Evolutionary conservation across 1,140 invertebrate species (phyloP), one percentile per base, ranked within the genome.

Genomic region (Drosophila azteca): DNA sequence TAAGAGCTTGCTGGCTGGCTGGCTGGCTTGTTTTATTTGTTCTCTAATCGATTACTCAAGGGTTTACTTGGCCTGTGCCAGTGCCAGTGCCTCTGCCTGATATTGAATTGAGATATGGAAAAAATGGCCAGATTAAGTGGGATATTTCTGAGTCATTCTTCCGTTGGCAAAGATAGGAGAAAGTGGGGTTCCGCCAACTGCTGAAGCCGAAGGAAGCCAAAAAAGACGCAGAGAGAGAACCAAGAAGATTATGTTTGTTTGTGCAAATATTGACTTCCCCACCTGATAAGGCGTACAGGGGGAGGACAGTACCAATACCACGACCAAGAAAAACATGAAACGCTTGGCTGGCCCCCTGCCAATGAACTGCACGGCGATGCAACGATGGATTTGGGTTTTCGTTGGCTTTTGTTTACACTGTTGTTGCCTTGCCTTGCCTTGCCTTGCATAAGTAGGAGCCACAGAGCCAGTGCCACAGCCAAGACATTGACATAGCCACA

Each of bases 341-440:
- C 71, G 71, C 70, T 65, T 65, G 52, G 70, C 61, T 74, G 61
- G 60, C 71, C 74, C 53, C 17, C 68, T 74, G 71, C 71, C 71
- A 74, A 74, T 74, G 70, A 74, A 74, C 71, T 74, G 69, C 71
- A 74, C 64, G 17, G 54, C 44, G 45, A 45, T 45, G 41, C 54
- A 26, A 31, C 13, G 50, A 48, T 44, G 75, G 79, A 55, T 62
- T 62, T 11, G 55, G 76, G 48, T 76, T 69, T 66, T 58, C 59
- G 68, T 54, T 77, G 53, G 67, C 67, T 60, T 71, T 71, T 65
- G 71, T 58, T 49, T 69, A 57, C 67, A 15, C 29, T 51, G 13
- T 7, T 31, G n/a, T 51, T 13, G 11, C 44, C 49, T 69, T 69
- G 64, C 50, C 66, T 69, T 69, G 64, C 50, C 66, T 20, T 20